Evolutionary conservation across 2,888 invertebrate genomes (phyloP).

Genomic region (Phlogophora meticulosa): DNA sequence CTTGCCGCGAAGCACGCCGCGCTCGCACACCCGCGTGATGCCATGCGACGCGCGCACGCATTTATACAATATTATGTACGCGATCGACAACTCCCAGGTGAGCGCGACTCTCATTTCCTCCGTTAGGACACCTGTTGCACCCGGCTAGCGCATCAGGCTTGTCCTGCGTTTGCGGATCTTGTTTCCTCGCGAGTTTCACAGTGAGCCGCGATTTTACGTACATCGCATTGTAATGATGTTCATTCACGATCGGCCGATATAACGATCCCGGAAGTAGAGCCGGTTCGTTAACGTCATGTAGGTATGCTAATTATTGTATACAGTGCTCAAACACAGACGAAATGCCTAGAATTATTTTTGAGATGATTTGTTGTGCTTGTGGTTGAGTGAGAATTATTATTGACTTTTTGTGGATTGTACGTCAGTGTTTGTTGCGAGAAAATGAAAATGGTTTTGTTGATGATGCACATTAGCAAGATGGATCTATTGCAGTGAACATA

Average conservation of each 20-base stretch:
- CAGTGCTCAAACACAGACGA: slow-evolving; percentile 79
- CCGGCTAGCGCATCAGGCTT: slow-evolving; percentile 43
- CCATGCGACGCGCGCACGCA: slow-evolving; percentile 80
- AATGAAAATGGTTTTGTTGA: slow-evolving; percentile 44
- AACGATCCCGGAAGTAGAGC: slow-evolving; percentile 90
- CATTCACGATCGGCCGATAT: slow-evolving; percentile 85
- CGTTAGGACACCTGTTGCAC: slow-evolving; percentile 68
- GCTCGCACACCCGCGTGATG: slow-evolving; percentile 80
- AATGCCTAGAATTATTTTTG: slow-evolving; percentile 64
- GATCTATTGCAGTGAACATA: slow-evolving; percentile 48
- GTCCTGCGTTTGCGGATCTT: slow-evolving; percentile 70
- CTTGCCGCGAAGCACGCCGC: slow-evolving; percentile 85
- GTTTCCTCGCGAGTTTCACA: slow-evolving; percentile 72
- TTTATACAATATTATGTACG: slow-evolving; percentile 88
- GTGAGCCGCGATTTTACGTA: slow-evolving; percentile 72
- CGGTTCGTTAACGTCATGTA: slow-evolving; percentile 88
- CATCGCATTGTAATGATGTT: slow-evolving; percentile 83
- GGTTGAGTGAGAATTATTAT: slow-evolving; percentile 60
- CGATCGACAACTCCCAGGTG: slow-evolving; percentile 89
- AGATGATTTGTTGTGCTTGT: slow-evolving; percentile 58
- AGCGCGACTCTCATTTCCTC: slow-evolving; percentile 78
- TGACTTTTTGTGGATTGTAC: slow-evolving; percentile 42
- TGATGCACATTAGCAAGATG: slow-evolving; percentile 44
- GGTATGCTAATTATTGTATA: slow-evolving; percentile 87
- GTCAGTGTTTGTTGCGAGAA: slow-evolving; percentile 50